Conservation (phyloP, 1,140 invertebrate genomes). For the Caenorhabditis brenneri region DNA sequence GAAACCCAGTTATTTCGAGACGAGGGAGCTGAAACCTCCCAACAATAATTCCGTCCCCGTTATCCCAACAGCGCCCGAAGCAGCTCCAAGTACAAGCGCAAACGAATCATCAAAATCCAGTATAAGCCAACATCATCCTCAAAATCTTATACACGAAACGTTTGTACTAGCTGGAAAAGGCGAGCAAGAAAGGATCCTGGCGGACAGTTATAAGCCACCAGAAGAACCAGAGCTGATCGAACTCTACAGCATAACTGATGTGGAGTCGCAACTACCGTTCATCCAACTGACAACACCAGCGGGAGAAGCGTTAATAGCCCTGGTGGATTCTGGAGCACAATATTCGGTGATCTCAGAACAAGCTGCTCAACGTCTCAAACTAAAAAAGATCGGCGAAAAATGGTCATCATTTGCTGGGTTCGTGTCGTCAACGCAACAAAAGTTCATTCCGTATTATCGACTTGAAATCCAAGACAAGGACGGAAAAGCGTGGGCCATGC, state of each 20-base stretch:
- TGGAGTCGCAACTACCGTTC: background rate
- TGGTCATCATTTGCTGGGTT: background rate
- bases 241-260: background rate
- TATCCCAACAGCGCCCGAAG: too few relatives aligned
- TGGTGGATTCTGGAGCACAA: background rate
- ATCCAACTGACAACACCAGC: background rate
- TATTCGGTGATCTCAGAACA: background rate
- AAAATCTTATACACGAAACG: too few relatives aligned
- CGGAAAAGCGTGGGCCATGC: background rate
- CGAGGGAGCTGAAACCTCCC: too few relatives aligned
- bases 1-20: too few relatives aligned
- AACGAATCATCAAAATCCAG: too few relatives aligned
- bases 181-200: background rate
- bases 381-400: background rate
- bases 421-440: background rate
- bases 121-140: too few relatives aligned
- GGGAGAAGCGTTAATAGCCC: background rate
- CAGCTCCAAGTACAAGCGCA: too few relatives aligned
- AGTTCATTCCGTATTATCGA: background rate
- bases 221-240: background rate
- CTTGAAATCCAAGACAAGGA: background rate
- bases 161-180: too few relatives aligned
- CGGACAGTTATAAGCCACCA: too few relatives aligned
- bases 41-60: too few relatives aligned
- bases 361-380: background rate